Evolutionary conservation across 1,140 invertebrate species (phyloP).

Genomic region (Drosophila pandora): DNA sequence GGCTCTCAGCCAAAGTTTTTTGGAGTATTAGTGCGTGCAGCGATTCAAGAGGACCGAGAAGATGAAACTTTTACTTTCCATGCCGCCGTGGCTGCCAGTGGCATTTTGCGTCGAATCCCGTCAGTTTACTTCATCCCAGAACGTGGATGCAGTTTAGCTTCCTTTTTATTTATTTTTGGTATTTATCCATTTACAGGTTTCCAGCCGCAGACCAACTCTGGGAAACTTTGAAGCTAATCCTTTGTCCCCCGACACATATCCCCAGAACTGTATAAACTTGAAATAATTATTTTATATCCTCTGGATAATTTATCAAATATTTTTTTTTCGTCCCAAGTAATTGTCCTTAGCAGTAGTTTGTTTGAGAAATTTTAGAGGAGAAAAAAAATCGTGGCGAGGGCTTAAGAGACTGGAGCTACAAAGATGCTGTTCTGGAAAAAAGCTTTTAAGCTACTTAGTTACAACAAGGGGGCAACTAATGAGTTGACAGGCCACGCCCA

Average conservation of each 20-base stretch:
- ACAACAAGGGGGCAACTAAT: slow-evolving; percentile 26
- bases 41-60: slow-evolving; percentile 33
- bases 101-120: slow-evolving; percentile 16
- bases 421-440: slow-evolving; percentile 13
- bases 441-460: slow-evolving; percentile 42
- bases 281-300: neutral
- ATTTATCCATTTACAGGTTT: slow-evolving; percentile 35
- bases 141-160: slow-evolving; percentile 1
- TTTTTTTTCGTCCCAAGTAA: neutral
- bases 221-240: slow-evolving; percentile 16
- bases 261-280: neutral
- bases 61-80: slow-evolving; percentile 69
- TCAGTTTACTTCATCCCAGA: neutral
- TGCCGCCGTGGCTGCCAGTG: slow-evolving; percentile 14
- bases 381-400: neutral
- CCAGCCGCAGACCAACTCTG: slow-evolving; percentile 13
- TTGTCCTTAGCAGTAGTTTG: neutral
- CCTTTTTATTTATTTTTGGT: neutral
- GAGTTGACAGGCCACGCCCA: slow-evolving; percentile 41
- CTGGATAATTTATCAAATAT: neutral
- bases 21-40: slow-evolving; percentile 43
- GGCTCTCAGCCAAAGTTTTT: slow-evolving; percentile 22
- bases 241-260: neutral
- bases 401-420: slow-evolving; percentile 1
- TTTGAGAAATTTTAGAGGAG: neutral